phyloP scores from a whole-genome alignment of 2,888 invertebrate genomes.

The Dione juno region DNA sequence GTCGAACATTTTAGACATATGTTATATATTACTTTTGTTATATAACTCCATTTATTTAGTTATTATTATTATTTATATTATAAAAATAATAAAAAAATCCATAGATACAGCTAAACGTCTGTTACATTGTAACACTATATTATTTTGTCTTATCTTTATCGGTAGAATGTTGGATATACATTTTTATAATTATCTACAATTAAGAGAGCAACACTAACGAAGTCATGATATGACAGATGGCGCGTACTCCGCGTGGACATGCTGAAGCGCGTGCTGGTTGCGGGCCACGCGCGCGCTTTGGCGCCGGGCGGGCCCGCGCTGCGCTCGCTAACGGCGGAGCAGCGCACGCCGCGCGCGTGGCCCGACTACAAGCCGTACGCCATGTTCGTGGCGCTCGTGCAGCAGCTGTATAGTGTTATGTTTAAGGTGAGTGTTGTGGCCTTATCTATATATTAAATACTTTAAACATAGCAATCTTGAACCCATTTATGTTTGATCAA shows the following conservation, averaged over 20 bases:
- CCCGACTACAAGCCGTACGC: constrained; percentile 92
- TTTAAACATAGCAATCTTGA: too few relatives aligned
- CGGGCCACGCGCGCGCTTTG: constrained; percentile 89
- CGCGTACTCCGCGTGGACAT: constrained; percentile 86
- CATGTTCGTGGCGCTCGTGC: constrained; percentile 92
- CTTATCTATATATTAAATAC: too few relatives aligned
- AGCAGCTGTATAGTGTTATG: constrained; percentile 92
- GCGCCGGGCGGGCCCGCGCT: constrained; percentile 87
- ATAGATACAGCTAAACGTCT: too few relatives aligned
- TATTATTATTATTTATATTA: too few relatives aligned
- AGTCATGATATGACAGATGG: constrained; percentile 88
- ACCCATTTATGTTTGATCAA: too few relatives aligned
- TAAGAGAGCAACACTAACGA: background rate
- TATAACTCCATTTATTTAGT: too few relatives aligned
- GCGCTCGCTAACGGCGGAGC: constrained; percentile 80
- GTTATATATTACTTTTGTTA: too few relatives aligned
- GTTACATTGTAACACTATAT: too few relatives aligned
- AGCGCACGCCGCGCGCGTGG: constrained; percentile 85
- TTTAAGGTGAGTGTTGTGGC: constrained; percentile 90
- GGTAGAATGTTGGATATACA: background rate
- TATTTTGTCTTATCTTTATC: too few relatives aligned
- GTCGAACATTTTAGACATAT: too few relatives aligned
- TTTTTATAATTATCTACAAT: background rate
- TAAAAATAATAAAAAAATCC: too few relatives aligned
- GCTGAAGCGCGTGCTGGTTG: constrained; percentile 89